Base-by-base conservation (phyloP, 2,888 invertebrate species). In the Rhynchonema sp. region DNA sequence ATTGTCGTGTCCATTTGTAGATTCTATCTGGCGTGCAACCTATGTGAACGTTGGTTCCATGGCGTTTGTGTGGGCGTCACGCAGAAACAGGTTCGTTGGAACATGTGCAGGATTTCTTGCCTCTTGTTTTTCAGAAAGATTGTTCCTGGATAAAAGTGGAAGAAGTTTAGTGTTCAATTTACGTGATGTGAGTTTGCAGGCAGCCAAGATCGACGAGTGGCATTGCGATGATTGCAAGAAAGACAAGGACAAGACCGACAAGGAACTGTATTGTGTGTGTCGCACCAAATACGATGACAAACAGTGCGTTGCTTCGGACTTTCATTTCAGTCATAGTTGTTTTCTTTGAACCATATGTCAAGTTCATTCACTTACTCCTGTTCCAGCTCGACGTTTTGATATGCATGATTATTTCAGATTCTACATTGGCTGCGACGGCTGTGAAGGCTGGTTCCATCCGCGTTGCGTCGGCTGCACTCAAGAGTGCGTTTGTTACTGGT, bases 371-470 rank as follows among this genome's bases (percentile, higher is more conserved):
- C n/a, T n/a, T n/a, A n/a, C n/a, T n/a, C n/a, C n/a, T n/a, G n/a
- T n/a, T n/a, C n/a, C n/a, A n/a, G n/a, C n/a, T n/a, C n/a, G n/a
- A n/a, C n/a, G n/a, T n/a, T n/a, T n/a, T n/a, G n/a, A n/a, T n/a
- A n/a, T n/a, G n/a, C n/a, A n/a, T 13, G 9, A 38, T 17, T 17
- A 38, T 76, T 79, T 52, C 73, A 89, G 89, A 76, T 96, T 96
- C 80, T 98, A 96, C 76, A 92, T 98, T 71, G 94, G 92, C 73
- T 98, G 98, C 75, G 98, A 98, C 78, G 84, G 86, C 64, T 98
- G 98, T 76, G 90, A 94, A 75, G 94, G 91, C 76, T 98, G 98
- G 98, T 96, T 92, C 79, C 96, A 96, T 75, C 94, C 94, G 9
- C 82, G 87, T 61, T 96, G 96, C 76, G 94, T 96, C 55, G 94